phyloP scores from a whole-genome alignment of 2,888 invertebrate genomes.

The Campoletis raptor region DNA sequence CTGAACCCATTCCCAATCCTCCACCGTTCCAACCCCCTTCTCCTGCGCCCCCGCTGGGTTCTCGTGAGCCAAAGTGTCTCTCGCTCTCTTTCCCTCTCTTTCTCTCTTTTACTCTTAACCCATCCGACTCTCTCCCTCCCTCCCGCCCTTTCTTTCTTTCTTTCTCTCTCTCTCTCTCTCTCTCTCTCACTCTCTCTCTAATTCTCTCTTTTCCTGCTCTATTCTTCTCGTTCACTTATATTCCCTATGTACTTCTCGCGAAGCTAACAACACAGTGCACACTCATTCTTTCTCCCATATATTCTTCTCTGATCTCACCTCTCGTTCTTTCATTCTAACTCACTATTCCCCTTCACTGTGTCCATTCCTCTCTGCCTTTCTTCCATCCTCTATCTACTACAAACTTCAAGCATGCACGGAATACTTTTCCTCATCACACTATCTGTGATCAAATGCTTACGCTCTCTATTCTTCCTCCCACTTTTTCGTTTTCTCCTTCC shows the following conservation, averaged over 20 bases:
- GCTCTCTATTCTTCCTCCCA: constrained; percentile 15
- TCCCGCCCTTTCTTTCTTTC: constrained; percentile 45
- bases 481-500: not conserved
- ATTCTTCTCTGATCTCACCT: constrained; percentile 7
- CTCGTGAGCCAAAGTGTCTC: constrained; percentile 64
- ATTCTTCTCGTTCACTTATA: constrained; percentile 8
- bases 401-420: constrained; percentile 2
- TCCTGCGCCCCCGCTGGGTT: constrained; percentile 71
- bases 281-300: constrained; percentile 23
- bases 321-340: constrained; percentile 11
- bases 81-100: constrained; percentile 60
- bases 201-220: constrained; percentile 8
- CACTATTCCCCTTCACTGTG: constrained; percentile 8
- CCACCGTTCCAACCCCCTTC: constrained; percentile 74
- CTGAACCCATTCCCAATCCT: constrained; percentile 81
- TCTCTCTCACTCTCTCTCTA: constrained; percentile 1
- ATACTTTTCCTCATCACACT: constrained; percentile 44
- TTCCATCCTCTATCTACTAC: not conserved
- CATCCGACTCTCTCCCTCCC: constrained; percentile 58
- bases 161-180: constrained; percentile 27
- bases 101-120: constrained; percentile 61
- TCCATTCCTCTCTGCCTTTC: not conserved
- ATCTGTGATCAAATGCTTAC: constrained; percentile 18
- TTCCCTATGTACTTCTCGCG: constrained; percentile 38
- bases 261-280: not conserved